Percentiles rank a stretch among this genome's conserved stretches.
Conservation (phyloP, 1,140 invertebrate species). For the Cheumatopsyche charites region DNA sequence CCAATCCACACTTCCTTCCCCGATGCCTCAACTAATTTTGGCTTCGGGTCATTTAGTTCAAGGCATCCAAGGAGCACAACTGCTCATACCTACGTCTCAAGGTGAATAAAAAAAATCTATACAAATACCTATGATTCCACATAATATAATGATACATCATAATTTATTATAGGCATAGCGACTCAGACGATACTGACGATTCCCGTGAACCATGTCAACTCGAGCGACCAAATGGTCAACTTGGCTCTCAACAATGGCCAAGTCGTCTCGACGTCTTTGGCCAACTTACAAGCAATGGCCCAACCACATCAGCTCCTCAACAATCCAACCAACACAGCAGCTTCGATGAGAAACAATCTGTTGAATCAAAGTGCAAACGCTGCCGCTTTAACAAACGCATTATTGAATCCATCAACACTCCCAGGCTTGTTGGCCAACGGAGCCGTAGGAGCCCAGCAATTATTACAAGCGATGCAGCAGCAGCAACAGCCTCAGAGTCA, state of each 20-base stretch:
- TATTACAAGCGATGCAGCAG: slow-evolving; percentile 70
- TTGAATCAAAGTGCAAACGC: slow-evolving; percentile 60
- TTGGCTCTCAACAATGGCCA: slow-evolving; percentile 79
- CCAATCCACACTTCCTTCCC: slow-evolving; percentile 66
- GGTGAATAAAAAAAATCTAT: slow-evolving; percentile 64
- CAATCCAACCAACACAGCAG: slow-evolving; percentile 53
- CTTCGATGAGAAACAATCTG: slow-evolving; percentile 63
- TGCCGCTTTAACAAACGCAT: slow-evolving; percentile 57
- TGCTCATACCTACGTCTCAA: slow-evolving; percentile 92
- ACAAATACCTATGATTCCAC: neutral
- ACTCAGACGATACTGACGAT: slow-evolving; percentile 94
- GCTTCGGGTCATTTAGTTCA: slow-evolving; percentile 89
- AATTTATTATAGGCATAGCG: slow-evolving; percentile 74
- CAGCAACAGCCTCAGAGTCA: slow-evolving; percentile 56
- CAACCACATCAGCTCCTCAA: slow-evolving; percentile 68
- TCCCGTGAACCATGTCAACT: slow-evolving; percentile 82
- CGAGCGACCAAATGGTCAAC: slow-evolving; percentile 82
- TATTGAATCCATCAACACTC: slow-evolving; percentile 69
- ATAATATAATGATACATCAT: slow-evolving; percentile 16
- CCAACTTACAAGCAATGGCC: slow-evolving; percentile 79
- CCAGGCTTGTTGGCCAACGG: slow-evolving; percentile 74
- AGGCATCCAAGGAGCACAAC: slow-evolving; percentile 89
- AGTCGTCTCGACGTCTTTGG: slow-evolving; percentile 82
- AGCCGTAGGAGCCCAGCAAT: slow-evolving; percentile 66
- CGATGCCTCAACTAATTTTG: slow-evolving; percentile 88